Conservation (phyloP, 2,797 vertebrate species). For the Gastrophryne carolinensis region DNA sequence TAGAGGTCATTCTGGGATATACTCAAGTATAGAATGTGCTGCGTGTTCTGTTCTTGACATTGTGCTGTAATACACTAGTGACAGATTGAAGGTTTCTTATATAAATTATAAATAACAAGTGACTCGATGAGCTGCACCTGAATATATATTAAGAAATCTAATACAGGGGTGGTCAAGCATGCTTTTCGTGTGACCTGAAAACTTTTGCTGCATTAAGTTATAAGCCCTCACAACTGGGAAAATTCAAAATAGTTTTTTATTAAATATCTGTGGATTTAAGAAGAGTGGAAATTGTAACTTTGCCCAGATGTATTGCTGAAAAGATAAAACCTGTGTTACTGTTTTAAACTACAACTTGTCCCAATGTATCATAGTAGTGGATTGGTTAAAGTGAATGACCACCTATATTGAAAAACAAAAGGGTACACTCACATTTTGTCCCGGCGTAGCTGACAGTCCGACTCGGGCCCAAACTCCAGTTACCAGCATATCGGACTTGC, state of each 20-base stretch:
- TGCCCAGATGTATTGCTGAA: neutral
- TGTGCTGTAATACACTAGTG: neutral
- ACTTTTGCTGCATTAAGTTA: neutral
- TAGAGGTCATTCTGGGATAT: conserved; percentile 18
- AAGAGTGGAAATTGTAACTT: neutral
- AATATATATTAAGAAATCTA: neutral
- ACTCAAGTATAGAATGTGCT: neutral
- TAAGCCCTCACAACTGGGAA: neutral
- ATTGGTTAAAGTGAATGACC: too few relatives aligned
- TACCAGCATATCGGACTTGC: too few relatives aligned
- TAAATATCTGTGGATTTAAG: neutral
- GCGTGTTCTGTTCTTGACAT: neutral
- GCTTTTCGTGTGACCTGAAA: neutral
- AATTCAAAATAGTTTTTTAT: neutral
- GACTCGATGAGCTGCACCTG: neutral
- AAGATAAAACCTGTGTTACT: neutral
- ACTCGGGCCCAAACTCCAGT: too few relatives aligned
- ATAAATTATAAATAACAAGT: conserved; percentile 7
- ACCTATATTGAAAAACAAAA: too few relatives aligned
- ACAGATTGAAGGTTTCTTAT: conserved; percentile 22
- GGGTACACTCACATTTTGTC: too few relatives aligned
- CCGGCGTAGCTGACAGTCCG: too few relatives aligned
- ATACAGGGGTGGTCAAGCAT: neutral
- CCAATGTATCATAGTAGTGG: too few relatives aligned
- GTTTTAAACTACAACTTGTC: too few relatives aligned